Percentiles rank a stretch among this genome's conserved stretches.
These are phyloP conservation scores for Chironomus tepperi DNA, from an alignment of 1,140 invertebrate species.

Conservation along the genomic window DNA sequence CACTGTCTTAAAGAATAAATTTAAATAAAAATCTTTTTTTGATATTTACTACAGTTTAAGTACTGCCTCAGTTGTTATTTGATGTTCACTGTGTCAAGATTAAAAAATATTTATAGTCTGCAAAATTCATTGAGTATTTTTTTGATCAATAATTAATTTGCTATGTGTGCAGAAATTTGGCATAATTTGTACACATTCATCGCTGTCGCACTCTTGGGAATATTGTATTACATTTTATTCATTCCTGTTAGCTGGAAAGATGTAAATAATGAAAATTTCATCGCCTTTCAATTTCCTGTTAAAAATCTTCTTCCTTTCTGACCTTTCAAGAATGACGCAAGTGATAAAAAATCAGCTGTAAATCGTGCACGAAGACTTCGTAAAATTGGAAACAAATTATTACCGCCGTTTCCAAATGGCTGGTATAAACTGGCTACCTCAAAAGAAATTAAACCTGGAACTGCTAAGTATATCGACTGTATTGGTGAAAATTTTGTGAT, in stretches of 20 bases:
- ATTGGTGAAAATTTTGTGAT: constrained; percentile 71
- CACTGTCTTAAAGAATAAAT: no score
- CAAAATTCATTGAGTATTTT: no score
- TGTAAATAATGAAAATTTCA: background rate
- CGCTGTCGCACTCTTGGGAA: no score
- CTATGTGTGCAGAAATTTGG: no score
- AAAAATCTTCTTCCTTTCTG: background rate
- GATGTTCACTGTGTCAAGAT: no score
- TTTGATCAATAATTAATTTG: no score
- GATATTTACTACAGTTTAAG: no score
- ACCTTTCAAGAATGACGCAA: background rate
- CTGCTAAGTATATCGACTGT: constrained; percentile 55
- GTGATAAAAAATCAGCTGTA: background rate
- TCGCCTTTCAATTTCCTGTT: background rate
- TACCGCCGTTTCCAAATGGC: constrained; percentile 81
- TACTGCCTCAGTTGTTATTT: no score
- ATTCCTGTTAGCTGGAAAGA: background rate
- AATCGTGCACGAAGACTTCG: constrained; percentile 24
- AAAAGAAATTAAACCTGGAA: constrained; percentile 47
- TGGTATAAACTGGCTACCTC: constrained; percentile 77
- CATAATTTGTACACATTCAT: no score
- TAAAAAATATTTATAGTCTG: no score
- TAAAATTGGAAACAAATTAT: constrained; percentile 48
- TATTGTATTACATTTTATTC: background rate
- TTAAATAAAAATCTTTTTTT: no score